phyloP scores from a whole-genome alignment of 2,113 vertebrate species.

The Capreolus pygargus region DNA sequence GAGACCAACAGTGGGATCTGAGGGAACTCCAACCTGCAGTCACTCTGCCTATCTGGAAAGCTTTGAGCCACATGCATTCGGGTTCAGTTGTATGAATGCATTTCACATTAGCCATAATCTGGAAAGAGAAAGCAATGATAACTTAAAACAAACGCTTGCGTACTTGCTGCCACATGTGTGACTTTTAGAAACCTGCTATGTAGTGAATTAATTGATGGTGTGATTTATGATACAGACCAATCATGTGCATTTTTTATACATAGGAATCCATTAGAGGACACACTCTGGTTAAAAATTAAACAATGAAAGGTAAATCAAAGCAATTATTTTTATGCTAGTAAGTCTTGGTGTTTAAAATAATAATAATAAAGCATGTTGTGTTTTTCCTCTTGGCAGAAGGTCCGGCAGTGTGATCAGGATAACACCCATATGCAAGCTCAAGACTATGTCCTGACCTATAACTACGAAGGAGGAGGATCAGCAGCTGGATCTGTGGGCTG shows the following conservation, averaged over 20 bases:
- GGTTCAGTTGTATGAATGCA: not conserved
- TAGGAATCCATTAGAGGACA: slow-evolving; percentile 89
- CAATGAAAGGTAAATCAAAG: slow-evolving; percentile 88
- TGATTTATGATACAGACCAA: slow-evolving; percentile 82
- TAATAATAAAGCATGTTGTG: slow-evolving; percentile 71
- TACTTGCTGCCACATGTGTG: slow-evolving; percentile 38
- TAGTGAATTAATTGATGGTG: slow-evolving; percentile 76
- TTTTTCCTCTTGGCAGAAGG: slow-evolving; percentile 77
- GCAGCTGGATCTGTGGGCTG: slow-evolving; percentile 90
- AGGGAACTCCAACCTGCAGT: not conserved
- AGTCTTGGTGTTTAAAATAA: slow-evolving; percentile 80
- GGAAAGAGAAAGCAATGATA: not conserved
- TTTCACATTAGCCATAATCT: not conserved
- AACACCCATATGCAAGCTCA: slow-evolving; percentile 81
- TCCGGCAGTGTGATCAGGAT: slow-evolving; percentile 82
- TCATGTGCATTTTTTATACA: slow-evolving; percentile 86
- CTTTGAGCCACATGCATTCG: not conserved
- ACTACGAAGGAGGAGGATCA: slow-evolving; percentile 90
- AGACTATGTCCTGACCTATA: slow-evolving; percentile 87
- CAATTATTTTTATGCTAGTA: slow-evolving; percentile 81
- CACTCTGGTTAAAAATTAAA: slow-evolving; percentile 89
- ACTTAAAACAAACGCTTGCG: not conserved
- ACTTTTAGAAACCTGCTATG: slow-evolving; percentile 74
- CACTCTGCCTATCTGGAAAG: not conserved
- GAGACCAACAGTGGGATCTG: not conserved